Evolutionary conservation across 2,797 vertebrate species (phyloP).

Genomic region (Pogoniulus pusillus): DNA sequence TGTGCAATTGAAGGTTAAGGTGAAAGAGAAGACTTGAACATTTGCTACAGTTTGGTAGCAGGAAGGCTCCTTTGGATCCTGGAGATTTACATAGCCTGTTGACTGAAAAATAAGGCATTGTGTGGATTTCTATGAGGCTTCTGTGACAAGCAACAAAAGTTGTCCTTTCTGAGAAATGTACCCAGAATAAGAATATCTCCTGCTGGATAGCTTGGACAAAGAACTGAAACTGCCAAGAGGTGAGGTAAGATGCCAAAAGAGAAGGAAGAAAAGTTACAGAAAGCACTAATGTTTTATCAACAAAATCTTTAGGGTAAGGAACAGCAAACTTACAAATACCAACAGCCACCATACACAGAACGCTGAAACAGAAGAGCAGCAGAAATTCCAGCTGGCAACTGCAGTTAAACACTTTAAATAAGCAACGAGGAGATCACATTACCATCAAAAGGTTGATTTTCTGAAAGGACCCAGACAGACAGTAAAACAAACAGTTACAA

Average conservation of each 20-base stretch:
- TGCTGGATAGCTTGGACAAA: conserved; percentile 38
- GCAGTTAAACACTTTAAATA: not conserved
- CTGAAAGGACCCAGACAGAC: not conserved
- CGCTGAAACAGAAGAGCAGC: not conserved
- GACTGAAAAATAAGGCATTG: conserved; percentile 40
- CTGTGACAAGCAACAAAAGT: conserved; percentile 51
- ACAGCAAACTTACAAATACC: not conserved
- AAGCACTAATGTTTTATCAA: conserved; percentile 8
- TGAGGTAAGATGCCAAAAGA: conserved; percentile 45
- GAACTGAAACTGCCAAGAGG: conserved; percentile 25
- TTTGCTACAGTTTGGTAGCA: not conserved
- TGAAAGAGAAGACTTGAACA: conserved; percentile 7
- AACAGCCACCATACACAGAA: not conserved
- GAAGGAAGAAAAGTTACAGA: conserved; percentile 33
- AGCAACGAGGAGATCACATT: conserved; percentile 21
- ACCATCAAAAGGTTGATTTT: not conserved
- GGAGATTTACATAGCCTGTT: not conserved
- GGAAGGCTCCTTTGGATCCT: not conserved
- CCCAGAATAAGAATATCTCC: conserved; percentile 50
- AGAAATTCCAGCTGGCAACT: conserved; percentile 18
- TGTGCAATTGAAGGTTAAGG: not conserved
- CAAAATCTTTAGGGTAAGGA: not conserved
- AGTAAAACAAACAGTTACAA: not conserved
- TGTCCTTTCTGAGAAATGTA: conserved; percentile 44
- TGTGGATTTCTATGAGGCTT: conserved; percentile 44